These are phyloP conservation scores for Sesamia nonagrioides DNA, from an alignment of 1,140 invertebrate genomes.

Conservation along the genomic window DNA sequence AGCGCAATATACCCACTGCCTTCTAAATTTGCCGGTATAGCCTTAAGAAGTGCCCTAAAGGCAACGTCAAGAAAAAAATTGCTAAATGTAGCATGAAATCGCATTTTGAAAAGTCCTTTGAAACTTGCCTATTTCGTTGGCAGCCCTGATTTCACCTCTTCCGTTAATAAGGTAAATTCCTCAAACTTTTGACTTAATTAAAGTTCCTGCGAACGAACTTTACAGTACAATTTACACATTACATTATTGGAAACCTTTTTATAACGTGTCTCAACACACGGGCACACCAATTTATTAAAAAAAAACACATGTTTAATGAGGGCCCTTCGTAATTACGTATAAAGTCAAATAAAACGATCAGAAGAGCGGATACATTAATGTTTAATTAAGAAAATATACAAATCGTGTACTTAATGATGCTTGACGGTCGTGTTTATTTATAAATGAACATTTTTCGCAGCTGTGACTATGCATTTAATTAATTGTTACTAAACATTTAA, in stretches of 20 bases:
- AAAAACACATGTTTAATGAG: constrained; percentile 35
- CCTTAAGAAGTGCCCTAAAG: no score
- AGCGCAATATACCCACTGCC: no score
- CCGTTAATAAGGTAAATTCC: constrained; percentile 46
- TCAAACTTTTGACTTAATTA: constrained; percentile 43
- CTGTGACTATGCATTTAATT: background rate
- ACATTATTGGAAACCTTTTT: constrained; percentile 44
- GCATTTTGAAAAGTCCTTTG: constrained; percentile 19
- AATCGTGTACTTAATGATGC: constrained; percentile 37
- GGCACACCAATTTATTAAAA: constrained; percentile 12
- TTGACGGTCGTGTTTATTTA: constrained; percentile 10
- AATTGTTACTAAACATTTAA: background rate
- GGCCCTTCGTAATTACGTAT: constrained; percentile 27
- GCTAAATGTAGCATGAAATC: background rate
- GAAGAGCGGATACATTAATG: constrained; percentile 35
- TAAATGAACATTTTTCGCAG: background rate
- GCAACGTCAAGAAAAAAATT: no score
- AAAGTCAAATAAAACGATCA: constrained; percentile 30
- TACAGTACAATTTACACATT: constrained; percentile 41
- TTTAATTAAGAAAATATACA: constrained; percentile 45
- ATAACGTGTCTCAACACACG: constrained; percentile 6
- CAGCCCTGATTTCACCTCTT: constrained; percentile 28
- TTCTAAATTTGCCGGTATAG: no score
- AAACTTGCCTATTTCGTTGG: background rate
- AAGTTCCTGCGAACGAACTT: constrained; percentile 31